Conservation (phyloP, 2,113 vertebrate species). For the Cynopterus brachyotis region DNA sequence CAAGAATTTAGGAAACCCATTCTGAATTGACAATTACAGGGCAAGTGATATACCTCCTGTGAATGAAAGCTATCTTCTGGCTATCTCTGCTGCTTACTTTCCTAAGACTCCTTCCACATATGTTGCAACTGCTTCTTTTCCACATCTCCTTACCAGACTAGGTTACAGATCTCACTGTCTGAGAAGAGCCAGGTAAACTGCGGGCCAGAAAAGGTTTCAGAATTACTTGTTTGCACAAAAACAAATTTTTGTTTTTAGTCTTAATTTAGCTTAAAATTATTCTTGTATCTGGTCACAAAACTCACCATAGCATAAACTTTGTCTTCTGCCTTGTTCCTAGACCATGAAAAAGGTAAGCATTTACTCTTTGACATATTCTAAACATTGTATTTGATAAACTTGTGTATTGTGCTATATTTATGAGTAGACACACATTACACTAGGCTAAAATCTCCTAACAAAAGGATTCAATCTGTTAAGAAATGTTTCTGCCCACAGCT, state of each 20-base stretch:
- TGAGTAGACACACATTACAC: background rate
- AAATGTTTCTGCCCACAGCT: background rate
- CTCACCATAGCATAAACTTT: background rate
- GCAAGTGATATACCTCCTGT: background rate
- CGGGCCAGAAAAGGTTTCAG: background rate
- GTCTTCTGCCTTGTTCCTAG: background rate
- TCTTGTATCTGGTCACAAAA: background rate
- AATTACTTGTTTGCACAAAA: background rate
- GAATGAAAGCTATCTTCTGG: background rate
- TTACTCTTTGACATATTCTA: background rate
- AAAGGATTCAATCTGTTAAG: background rate
- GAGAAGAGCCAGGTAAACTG: background rate
- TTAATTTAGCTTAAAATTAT: background rate
- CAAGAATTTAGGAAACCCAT: slow-evolving; percentile 5
- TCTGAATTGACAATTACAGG: background rate
- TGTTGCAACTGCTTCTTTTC: background rate
- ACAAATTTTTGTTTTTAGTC: too few species aligned
- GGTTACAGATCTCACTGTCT: background rate
- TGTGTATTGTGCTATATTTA: background rate
- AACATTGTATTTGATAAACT: background rate
- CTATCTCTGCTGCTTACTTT: background rate
- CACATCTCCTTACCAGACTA: background rate
- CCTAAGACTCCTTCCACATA: background rate
- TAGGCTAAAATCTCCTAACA: background rate
- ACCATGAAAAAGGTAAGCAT: background rate